A percentile compares a stretch with the other conserved stretches of the same genome.
phyloP scores from a whole-genome alignment of 2,113 vertebrate genomes.

The Lepisosteus osseus region DNA sequence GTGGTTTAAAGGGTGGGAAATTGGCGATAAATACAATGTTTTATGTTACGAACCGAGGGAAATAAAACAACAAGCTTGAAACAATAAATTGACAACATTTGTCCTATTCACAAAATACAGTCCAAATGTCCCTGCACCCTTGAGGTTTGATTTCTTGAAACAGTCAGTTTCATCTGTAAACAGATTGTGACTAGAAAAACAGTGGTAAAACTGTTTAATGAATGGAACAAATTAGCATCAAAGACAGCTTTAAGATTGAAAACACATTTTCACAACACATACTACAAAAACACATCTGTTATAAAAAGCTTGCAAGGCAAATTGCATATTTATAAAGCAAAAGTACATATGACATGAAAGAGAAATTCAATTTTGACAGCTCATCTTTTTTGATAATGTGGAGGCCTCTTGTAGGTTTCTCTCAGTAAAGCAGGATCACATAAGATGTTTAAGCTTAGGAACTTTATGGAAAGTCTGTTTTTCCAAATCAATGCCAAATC shows the following conservation, averaged over 20 bases:
- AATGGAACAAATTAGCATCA: constrained; percentile 55
- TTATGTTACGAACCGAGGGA: constrained; percentile 5
- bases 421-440: background rate
- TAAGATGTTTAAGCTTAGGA: too few relatives aligned
- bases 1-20: background rate
- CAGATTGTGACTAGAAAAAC: constrained; percentile 27
- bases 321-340: constrained; percentile 28
- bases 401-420: constrained; percentile 7
- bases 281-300: constrained; percentile 32
- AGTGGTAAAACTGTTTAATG: constrained; percentile 45
- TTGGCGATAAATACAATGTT: constrained; percentile 18
- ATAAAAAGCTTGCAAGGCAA: constrained; percentile 16
- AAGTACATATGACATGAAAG: constrained; percentile 31
- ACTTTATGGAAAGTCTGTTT: too few relatives aligned
- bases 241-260: constrained; percentile 40
- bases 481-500: too few relatives aligned
- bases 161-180: constrained; percentile 31
- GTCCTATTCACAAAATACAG: constrained; percentile 1
- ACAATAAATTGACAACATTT: constrained; percentile 12
- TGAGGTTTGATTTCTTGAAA: constrained; percentile 25
- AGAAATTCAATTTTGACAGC: constrained; percentile 25
- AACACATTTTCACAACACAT: constrained; percentile 44
- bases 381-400: constrained; percentile 13
- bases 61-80: background rate
- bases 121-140: constrained; percentile 10